Conservation (phyloP, 1,140 invertebrate genomes). For the Thaumetopoea pityocampa region DNA sequence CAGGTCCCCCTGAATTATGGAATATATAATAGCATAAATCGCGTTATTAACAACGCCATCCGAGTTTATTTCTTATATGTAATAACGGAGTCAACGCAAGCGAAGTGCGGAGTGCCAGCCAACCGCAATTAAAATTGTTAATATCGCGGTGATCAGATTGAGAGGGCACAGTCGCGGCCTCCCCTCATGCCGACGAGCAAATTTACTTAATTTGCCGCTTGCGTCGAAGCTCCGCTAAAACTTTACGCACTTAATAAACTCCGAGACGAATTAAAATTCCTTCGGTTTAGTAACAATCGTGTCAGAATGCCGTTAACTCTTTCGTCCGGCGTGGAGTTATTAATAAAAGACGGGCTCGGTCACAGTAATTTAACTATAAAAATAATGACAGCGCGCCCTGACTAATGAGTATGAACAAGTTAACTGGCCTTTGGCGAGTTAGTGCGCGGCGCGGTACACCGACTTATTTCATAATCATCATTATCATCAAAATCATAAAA, state of each 20-base stretch:
- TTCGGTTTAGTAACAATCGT: slow-evolving; percentile 61
- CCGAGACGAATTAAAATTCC: slow-evolving; percentile 69
- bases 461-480: too few relatives aligned
- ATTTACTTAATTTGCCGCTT: slow-evolving; percentile 65
- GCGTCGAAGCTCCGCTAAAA: slow-evolving; percentile 51
- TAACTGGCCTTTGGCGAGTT: slow-evolving; percentile 26
- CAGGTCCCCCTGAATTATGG: slow-evolving; percentile 34
- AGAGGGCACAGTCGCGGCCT: slow-evolving; percentile 23
- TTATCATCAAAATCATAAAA: too few relatives aligned
- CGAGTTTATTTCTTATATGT: slow-evolving; percentile 24
- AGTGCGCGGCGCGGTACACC: slow-evolving; percentile 26
- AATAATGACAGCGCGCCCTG: slow-evolving; percentile 36
- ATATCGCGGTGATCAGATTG: slow-evolving; percentile 43
- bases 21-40: slow-evolving; percentile 27
- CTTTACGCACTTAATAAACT: slow-evolving; percentile 72
- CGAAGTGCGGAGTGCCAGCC: slow-evolving; percentile 16
- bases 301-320: slow-evolving; percentile 58
- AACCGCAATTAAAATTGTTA: slow-evolving; percentile 40
- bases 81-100: slow-evolving; percentile 22
- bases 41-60: slow-evolving; percentile 15
- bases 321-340: slow-evolving; percentile 46
- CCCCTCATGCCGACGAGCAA: slow-evolving; percentile 40
- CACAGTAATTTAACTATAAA: slow-evolving; percentile 43
- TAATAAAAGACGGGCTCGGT: slow-evolving; percentile 45
- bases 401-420: slow-evolving; percentile 50